Base-by-base conservation (phyloP, 2,888 invertebrate genomes). In the Drosophila lutescens region DNA sequence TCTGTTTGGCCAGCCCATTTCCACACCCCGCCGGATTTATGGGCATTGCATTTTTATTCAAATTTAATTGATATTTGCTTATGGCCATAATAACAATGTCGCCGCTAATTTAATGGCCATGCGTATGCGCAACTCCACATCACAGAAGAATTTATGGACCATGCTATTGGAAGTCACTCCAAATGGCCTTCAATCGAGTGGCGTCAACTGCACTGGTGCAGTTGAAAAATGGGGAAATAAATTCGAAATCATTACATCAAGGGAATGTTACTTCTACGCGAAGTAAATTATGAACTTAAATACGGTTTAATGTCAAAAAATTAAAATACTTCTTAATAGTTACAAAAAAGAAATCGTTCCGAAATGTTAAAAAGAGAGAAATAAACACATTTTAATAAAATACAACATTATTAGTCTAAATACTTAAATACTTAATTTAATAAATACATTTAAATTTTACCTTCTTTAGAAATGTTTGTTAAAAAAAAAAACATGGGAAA, bases 31-130 rank as follows among this genome's bases (percentile, higher is more conserved):
- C 20, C 12, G 12, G 61, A 76, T 86, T 74, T 72, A 82, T 82
- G 74, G 34, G 46, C 44, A 88, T 67, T 79, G 86, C 86, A 76
- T 62, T 86, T 87, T 88, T 83, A 83, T 83, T 83, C 65, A 82
- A 83, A 83, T 83, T 82, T 86, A 86, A 83, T 86, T 88, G 78
- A 71, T 71, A 66, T 65, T 81, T 69, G 44, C 57, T 50, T 44
- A 57, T 62, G 65, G 65, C 47, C 34, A 73, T 63, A 71, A 73
- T 63, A 73, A 63, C 65, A 63, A 73, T 56, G 73, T 71, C 51
- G 47, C 23, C 36, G 51, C 46, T 50, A 46, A 50, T 71, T 73
- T 71, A 73, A 57, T 73, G 74, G 10, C 51, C 53, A 32, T 44
- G 58, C 20, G 58, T 70, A 55, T 56, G 41, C 34, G 47, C 56